These are phyloP conservation scores for Crocallis elinguaria DNA, from an alignment of 2,888 invertebrate species.

Conservation along the genomic window DNA sequence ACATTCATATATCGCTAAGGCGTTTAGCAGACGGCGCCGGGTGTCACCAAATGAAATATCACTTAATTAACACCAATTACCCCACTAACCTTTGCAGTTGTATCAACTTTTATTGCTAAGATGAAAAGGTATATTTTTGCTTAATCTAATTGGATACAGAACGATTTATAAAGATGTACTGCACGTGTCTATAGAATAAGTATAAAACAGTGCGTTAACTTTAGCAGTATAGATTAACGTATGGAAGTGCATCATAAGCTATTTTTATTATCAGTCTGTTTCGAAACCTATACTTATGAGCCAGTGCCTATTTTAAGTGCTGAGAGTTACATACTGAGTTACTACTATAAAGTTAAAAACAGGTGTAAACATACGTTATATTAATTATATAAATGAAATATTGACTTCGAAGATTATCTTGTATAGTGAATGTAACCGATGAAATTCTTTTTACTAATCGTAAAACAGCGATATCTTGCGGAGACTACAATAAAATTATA, in stretches of 20 bases:
- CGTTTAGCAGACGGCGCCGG: constrained; percentile 73
- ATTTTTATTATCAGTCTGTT: no score
- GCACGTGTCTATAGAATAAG: constrained; percentile 42
- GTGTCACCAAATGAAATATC: constrained; percentile 71
- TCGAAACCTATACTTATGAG: no score
- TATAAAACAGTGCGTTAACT: not conserved
- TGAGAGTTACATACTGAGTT: no score
- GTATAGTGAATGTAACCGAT: no score
- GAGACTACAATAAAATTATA: no score
- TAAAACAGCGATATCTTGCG: no score
- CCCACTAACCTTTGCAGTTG: constrained; percentile 31
- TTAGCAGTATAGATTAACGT: not conserved
- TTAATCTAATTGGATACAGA: constrained; percentile 20
- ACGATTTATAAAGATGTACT: constrained; percentile 46
- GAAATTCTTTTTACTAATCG: no score
- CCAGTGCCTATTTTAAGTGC: no score
- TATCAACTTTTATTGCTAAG: constrained; percentile 38
- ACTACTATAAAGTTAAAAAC: no score
- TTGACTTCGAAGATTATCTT: no score
- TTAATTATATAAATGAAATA: no score
- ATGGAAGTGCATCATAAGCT: not conserved
- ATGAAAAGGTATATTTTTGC: constrained; percentile 44
- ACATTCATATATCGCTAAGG: constrained; percentile 68
- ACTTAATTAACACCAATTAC: constrained; percentile 73
- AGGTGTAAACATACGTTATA: no score